Conservation (phyloP, 2,888 invertebrate species). For the Falcaria lacertinaria region DNA sequence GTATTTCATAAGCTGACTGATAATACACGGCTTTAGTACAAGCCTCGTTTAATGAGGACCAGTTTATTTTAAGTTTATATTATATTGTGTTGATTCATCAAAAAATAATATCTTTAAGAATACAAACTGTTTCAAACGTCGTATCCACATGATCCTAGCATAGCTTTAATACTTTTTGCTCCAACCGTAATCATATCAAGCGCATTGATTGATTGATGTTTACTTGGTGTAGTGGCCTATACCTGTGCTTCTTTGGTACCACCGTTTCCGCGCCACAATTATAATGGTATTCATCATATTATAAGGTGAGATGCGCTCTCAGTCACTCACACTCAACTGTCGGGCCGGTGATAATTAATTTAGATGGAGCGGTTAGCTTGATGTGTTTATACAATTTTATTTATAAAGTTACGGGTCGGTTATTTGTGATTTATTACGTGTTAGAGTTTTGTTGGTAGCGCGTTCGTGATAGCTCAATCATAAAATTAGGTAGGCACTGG, state of each 20-base stretch:
- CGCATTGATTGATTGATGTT: slow-evolving; percentile 73
- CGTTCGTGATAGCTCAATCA: too few relatives aligned
- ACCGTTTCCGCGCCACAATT: slow-evolving; percentile 39
- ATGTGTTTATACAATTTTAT: background rate
- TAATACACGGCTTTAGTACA: too few relatives aligned
- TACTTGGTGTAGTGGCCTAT: slow-evolving; percentile 51
- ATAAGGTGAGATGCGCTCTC: slow-evolving; percentile 16
- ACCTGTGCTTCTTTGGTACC: slow-evolving; percentile 63
- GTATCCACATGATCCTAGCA: slow-evolving; percentile 35
- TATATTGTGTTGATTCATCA: too few relatives aligned
- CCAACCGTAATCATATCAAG: slow-evolving; percentile 44
- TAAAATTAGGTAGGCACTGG: too few relatives aligned
- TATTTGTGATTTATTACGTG: too few relatives aligned
- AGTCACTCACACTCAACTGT: slow-evolving; percentile 32
- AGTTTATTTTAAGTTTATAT: too few relatives aligned
- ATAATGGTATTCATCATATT: slow-evolving; percentile 56
- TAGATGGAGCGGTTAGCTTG: slow-evolving; percentile 4
- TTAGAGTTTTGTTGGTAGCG: too few relatives aligned
- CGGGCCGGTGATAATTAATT: slow-evolving; percentile 11
- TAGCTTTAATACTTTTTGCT: slow-evolving; percentile 37
- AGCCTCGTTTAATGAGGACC: too few relatives aligned
- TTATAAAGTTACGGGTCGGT: background rate
- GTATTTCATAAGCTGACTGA: too few relatives aligned
- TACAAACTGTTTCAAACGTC: too few relatives aligned
- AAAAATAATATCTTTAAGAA: too few relatives aligned